These are phyloP conservation scores for Actinopyga echinites DNA, from an alignment of 53 echinoderm and acorn worm genomes.

Conservation along the genomic window DNA sequence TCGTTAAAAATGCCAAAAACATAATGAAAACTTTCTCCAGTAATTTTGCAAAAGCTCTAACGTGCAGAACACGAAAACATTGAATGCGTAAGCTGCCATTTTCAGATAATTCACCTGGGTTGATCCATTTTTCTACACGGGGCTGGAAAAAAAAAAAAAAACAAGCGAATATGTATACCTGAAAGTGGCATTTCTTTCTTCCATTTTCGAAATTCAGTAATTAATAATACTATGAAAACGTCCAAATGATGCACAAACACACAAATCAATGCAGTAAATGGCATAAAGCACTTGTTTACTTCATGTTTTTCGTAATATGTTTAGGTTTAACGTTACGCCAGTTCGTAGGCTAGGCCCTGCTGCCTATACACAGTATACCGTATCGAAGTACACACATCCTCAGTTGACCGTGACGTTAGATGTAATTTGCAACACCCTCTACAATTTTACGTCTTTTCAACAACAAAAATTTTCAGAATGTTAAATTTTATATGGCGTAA, in stretches of 20 bases:
- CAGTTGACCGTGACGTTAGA: background rate
- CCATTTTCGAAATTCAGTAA: background rate
- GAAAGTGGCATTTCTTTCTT: background rate
- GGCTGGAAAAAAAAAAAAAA: background rate
- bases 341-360: background rate
- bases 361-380: background rate
- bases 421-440: too few relatives aligned
- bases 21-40: background rate
- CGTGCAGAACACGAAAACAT: background rate
- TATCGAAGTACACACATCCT: background rate
- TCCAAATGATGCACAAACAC: background rate
- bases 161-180: background rate
- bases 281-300: background rate
- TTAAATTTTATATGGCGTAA: too few relatives aligned
- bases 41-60: background rate
- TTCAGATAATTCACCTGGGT: background rate
- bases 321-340: background rate
- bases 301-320: too few relatives aligned
- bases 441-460: too few relatives aligned
- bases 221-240: too few relatives aligned
- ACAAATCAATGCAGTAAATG: background rate
- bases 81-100: background rate
- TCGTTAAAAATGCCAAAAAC: too few relatives aligned
- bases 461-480: too few relatives aligned
- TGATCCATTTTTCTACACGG: conserved; percentile 9